Evolutionary conservation across 2,888 invertebrate genomes (phyloP), one percentile per base, ranked within the genome.

Genomic region (Teleiodes luculella): DNA sequence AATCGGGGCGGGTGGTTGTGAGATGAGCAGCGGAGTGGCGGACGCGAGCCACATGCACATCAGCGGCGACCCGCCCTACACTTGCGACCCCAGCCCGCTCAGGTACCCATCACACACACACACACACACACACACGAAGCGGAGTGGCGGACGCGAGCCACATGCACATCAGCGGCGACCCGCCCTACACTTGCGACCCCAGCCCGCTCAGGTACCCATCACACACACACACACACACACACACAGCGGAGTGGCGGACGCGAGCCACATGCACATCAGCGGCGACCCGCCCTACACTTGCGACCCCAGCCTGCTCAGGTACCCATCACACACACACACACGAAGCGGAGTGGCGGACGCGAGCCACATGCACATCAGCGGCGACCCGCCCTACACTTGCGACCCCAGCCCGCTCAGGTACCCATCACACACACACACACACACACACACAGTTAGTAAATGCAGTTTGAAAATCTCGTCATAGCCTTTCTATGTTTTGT

Each of bases 281-380:
- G 82, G 80, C 45, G 87, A 87, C 65, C 79, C 84, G 54, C 81
- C 84, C 31, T 87, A 85, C 75, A 81, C 85, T 52, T 84, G 86
- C 76, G 85, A 87, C 67, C 83, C 89, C 66, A 91, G 88, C 73
- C 86, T 86, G 35, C 79, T 87, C 57, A 83, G 87, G 88, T 88
- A 60, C 3, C n/a, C n/a, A n/a, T n/a, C n/a, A n/a, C n/a, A n/a
- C n/a, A n/a, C n/a, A n/a, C n/a, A n/a, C n/a, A n/a, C n/a, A n/a
- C n/a, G n/a, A n/a, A 82, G 82, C 70, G 74, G 78, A 56, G 77
- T 77, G 61, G 69, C 70, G 56, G 78, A 78, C 68, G 70, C 68
- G 68, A 70, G 70, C 62, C 70, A 84, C 72, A 89, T 90, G 89
- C 89, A 88, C 78, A 87, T 89, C 68, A 86, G 83, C 63, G 82